A percentile compares a stretch with the other conserved stretches of the same genome.
Evolutionary conservation across 2,888 invertebrate genomes (phyloP).

Genomic region (Clepsis dumicolana): DNA sequence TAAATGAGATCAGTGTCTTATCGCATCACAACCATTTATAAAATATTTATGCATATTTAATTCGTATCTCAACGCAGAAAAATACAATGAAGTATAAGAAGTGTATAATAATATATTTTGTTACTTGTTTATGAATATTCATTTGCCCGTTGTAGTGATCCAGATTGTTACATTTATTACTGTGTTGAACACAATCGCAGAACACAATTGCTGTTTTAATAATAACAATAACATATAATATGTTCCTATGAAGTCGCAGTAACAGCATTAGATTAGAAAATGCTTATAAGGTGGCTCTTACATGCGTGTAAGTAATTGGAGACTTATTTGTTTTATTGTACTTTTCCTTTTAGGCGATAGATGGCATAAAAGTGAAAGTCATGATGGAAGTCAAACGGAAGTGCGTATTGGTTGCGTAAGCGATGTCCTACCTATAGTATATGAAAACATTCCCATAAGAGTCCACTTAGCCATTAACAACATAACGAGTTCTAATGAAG

Average conservation of each 20-base stretch:
- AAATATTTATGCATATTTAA: neutral
- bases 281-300: slow-evolving; percentile 20
- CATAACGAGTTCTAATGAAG: slow-evolving; percentile 20
- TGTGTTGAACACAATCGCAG: slow-evolving; percentile 7
- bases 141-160: neutral
- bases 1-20: slow-evolving; percentile 68
- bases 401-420: slow-evolving; percentile 40
- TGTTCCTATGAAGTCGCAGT: neutral
- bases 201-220: neutral
- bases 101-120: neutral
- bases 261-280: slow-evolving; percentile 19
- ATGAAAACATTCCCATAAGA: slow-evolving; percentile 20
- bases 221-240: no score
- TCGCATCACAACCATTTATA: slow-evolving; percentile 19
- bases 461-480: slow-evolving; percentile 11
- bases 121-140: neutral
- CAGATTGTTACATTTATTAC: slow-evolving; percentile 4
- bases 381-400: slow-evolving; percentile 40
- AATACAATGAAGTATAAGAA: neutral
- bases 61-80: neutral
- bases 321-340: slow-evolving; percentile 40
- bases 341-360: slow-evolving; percentile 40
- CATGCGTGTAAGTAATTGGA: slow-evolving; percentile 36
- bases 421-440: slow-evolving; percentile 33
- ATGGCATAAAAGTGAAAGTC: slow-evolving; percentile 41